phyloP scores from a whole-genome alignment of 2,888 invertebrate species.

The Diaphora mendica region DNA sequence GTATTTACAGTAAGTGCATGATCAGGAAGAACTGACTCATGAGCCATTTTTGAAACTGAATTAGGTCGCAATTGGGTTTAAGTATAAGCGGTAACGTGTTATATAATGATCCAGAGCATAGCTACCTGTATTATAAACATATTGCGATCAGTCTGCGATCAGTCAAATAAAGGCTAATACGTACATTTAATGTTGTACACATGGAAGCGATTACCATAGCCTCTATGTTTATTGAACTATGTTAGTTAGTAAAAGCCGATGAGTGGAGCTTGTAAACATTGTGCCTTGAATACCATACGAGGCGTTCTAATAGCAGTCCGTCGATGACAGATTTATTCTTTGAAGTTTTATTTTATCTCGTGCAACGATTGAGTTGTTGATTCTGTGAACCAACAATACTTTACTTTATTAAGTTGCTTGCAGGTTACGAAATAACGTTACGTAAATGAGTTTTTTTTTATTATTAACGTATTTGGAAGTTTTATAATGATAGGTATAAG shows the following conservation, averaged over 20 bases:
- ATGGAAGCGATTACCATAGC: constrained; percentile 51
- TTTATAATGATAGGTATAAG: background rate
- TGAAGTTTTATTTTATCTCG: constrained; percentile 56
- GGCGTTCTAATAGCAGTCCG: constrained; percentile 56
- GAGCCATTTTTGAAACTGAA: constrained; percentile 68
- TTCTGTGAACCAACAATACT: constrained; percentile 46
- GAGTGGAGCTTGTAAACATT: constrained; percentile 77
- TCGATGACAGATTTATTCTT: constrained; percentile 76
- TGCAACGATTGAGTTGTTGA: constrained; percentile 61
- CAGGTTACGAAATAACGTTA: background rate
- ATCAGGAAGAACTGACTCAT: constrained; percentile 72
- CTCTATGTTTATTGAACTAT: constrained; percentile 68
- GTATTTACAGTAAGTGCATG: constrained; percentile 67
- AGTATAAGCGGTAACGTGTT: constrained; percentile 60
- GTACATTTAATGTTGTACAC: constrained; percentile 50
- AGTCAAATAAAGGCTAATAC: constrained; percentile 43
- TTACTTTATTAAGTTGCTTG: constrained; percentile 24
- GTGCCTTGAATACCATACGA: constrained; percentile 57
- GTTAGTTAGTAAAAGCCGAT: constrained; percentile 69
- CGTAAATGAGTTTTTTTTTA: background rate
- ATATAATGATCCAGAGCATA: constrained; percentile 43
- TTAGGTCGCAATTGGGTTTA: constrained; percentile 68
- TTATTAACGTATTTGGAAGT: background rate
- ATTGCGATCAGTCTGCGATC: constrained; percentile 27
- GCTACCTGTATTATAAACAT: constrained; percentile 33